These are phyloP conservation scores for Gracilinanus agilis DNA, from an alignment of 2,113 vertebrate genomes.

Conservation along the genomic window DNA sequence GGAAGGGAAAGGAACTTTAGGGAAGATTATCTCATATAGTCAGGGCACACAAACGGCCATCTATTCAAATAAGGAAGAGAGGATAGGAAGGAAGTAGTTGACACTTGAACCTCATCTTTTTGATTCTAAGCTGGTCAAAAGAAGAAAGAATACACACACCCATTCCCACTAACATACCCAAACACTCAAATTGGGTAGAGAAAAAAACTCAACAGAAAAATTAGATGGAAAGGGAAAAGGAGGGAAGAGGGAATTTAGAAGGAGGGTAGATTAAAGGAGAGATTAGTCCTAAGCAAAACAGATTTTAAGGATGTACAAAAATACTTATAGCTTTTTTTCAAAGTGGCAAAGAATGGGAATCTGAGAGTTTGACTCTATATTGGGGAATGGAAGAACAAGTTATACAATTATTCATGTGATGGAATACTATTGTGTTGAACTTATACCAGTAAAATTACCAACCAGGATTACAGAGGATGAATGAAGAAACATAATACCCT, in stretches of 20 bases:
- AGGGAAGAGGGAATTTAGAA: neutral
- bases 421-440: neutral
- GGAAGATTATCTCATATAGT: neutral
- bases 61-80: neutral
- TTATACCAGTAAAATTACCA: neutral
- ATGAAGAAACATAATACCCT: neutral
- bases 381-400: neutral
- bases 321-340: neutral
- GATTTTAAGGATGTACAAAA: neutral
- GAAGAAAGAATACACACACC: neutral
- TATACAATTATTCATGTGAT: neutral
- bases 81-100: neutral
- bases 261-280: neutral
- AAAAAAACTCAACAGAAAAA: neutral
- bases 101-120: neutral
- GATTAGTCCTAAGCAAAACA: neutral
- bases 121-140: neutral
- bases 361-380: neutral
- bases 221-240: neutral
- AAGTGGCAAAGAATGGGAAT: neutral
- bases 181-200: neutral
- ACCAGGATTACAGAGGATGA: neutral
- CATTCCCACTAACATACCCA: no score
- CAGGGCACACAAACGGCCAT: neutral
- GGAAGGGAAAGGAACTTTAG: neutral